phyloP scores from a whole-genome alignment of 1,140 invertebrate species.

The Notospermus geniculatus region DNA sequence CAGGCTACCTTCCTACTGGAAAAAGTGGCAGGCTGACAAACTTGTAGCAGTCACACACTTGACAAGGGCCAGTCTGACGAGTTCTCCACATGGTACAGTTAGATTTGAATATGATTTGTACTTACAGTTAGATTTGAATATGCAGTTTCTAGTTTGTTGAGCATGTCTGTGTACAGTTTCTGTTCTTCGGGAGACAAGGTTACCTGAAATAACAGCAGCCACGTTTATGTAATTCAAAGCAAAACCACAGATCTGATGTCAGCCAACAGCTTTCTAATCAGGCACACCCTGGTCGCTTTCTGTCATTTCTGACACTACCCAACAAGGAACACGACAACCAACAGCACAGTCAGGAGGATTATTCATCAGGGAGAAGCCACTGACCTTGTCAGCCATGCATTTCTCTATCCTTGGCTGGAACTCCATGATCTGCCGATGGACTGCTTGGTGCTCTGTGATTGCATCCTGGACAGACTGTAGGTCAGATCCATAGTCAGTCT shows the following conservation, averaged over 20 bases:
- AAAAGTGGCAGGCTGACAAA: too few species aligned
- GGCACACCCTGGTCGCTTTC: too few species aligned
- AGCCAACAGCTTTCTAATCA: too few species aligned
- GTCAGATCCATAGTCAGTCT: constrained; percentile 92
- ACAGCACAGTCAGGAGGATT: too few species aligned
- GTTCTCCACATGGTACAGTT: too few species aligned
- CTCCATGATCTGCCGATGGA: constrained; percentile 90
- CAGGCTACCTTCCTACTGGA: too few species aligned
- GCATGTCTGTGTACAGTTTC: constrained; percentile 82
- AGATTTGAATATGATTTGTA: constrained; percentile 85
- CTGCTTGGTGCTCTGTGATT: constrained; percentile 83
- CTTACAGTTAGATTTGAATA: constrained; percentile 80
- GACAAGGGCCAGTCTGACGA: too few species aligned
- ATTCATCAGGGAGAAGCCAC: too few species aligned
- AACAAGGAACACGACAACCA: too few species aligned
- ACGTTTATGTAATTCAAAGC: not conserved
- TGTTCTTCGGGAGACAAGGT: constrained; percentile 88
- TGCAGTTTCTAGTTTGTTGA: constrained; percentile 84
- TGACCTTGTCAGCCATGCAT: constrained; percentile 65
- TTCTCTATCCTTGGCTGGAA: constrained; percentile 85
- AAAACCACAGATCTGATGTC: too few species aligned
- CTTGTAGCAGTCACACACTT: too few species aligned
- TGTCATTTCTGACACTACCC: too few species aligned
- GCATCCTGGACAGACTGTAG: constrained; percentile 85
- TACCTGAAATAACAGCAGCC: constrained; percentile 59